These are phyloP conservation scores for Crax fasciolata DNA, from an alignment of 2,797 vertebrate genomes.

Conservation along the genomic window DNA sequence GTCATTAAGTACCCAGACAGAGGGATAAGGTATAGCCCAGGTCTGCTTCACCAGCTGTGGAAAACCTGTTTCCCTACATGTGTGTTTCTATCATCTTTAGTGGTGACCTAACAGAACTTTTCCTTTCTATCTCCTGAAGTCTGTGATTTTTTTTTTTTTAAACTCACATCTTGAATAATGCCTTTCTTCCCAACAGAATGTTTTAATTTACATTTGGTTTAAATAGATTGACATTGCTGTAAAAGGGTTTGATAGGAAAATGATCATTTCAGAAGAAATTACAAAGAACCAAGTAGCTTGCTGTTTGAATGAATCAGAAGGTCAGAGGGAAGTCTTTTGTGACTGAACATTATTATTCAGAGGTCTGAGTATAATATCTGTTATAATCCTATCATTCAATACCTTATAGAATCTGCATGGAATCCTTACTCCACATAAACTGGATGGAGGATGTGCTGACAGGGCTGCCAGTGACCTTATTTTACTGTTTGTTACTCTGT, in stretches of 20 bases:
- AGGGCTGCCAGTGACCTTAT: slow-evolving; percentile 68
- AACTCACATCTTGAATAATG: slow-evolving; percentile 46
- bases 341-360: slow-evolving; percentile 66
- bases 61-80: neutral
- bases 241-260: slow-evolving; percentile 41
- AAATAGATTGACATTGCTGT: slow-evolving; percentile 50
- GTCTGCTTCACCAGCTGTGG: neutral
- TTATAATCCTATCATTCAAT: slow-evolving; percentile 63
- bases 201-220: slow-evolving; percentile 56
- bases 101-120: neutral
- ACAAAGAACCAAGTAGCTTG: neutral
- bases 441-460: slow-evolving; percentile 64
- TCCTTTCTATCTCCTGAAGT: neutral
- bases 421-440: slow-evolving; percentile 47
- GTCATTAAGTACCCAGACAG: neutral
- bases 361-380: slow-evolving; percentile 58
- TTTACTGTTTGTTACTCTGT: slow-evolving; percentile 75
- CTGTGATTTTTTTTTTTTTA: neutral
- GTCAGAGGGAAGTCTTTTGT: slow-evolving; percentile 7
- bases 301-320: slow-evolving; percentile 51
- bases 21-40: neutral
- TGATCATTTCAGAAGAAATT: slow-evolving; percentile 53
- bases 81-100: neutral
- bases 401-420: slow-evolving; percentile 53
- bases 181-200: neutral